Percentiles rank a stretch among this genome's conserved stretches.
Conservation (phyloP, 2,113 vertebrate genomes). For the Neolamprologus devosi region DNA sequence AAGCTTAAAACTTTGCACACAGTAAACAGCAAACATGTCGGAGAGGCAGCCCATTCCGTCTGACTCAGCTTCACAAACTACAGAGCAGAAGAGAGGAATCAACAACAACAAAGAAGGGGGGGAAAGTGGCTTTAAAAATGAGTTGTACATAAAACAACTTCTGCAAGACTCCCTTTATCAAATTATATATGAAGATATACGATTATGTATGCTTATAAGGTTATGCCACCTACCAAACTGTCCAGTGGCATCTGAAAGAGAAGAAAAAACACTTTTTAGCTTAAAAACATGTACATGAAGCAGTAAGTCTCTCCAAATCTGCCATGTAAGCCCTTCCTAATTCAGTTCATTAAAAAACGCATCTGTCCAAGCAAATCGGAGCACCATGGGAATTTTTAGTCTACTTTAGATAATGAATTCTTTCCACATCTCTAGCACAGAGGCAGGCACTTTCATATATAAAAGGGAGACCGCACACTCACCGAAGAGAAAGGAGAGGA, state of each 20-base stretch:
- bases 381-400: neutral
- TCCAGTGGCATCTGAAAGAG: conserved; percentile 38
- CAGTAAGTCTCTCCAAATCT: neutral
- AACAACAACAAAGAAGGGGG: neutral
- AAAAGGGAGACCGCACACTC: conserved; percentile 58
- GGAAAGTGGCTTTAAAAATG: neutral
- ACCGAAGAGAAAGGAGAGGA: conserved; percentile 69
- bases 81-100: neutral
- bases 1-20: neutral
- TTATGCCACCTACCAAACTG: conserved; percentile 23
- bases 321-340: neutral
- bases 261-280: neutral
- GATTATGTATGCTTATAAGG: neutral
- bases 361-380: neutral
- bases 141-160: neutral
- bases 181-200: neutral
- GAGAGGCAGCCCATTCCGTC: conserved; percentile 31
- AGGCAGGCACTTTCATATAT: conserved; percentile 35
- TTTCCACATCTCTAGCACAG: neutral
- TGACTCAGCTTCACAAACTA: conserved; percentile 12
- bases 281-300: neutral
- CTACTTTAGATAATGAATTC: neutral
- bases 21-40: accelerated
- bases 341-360: neutral
- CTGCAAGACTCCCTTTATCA: neutral